Evolutionary conservation across 2,113 vertebrate genomes (phyloP).

Genomic region (Tringa solitaria): DNA sequence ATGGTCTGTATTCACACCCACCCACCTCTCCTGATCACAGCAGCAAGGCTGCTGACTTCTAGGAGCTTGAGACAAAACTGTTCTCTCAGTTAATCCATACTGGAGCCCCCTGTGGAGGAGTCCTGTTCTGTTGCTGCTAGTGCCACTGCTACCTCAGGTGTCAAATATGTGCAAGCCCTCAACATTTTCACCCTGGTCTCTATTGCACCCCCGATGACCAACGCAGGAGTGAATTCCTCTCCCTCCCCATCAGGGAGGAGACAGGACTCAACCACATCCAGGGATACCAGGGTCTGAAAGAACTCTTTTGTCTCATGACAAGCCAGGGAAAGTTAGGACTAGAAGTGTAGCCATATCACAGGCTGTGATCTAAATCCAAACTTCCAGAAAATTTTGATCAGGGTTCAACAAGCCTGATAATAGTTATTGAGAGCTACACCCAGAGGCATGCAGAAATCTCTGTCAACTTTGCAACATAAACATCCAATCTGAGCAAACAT

Average conservation of each 20-base stretch:
- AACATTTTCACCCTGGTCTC: background rate
- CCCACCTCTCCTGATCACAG: rapidly evolving
- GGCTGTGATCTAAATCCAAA: background rate
- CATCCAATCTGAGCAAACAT: background rate
- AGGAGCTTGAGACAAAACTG: background rate
- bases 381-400: background rate
- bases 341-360: background rate
- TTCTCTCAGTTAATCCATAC: background rate
- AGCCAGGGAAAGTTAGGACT: background rate
- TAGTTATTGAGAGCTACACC: background rate
- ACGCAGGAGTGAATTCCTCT: background rate
- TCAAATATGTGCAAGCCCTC: background rate
- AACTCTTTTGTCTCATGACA: background rate
- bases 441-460: background rate
- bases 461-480: background rate
- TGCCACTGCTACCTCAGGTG: background rate
- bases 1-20: background rate
- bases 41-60: background rate
- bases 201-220: rapidly evolving
- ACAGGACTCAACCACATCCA: background rate
- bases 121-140: background rate
- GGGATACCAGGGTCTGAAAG: background rate
- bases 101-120: rapidly evolving
- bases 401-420: background rate
- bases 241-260: background rate